phyloP scores from a whole-genome alignment of 64 coral and sea anemone genomes.

The Astreopora myriophthalma region DNA sequence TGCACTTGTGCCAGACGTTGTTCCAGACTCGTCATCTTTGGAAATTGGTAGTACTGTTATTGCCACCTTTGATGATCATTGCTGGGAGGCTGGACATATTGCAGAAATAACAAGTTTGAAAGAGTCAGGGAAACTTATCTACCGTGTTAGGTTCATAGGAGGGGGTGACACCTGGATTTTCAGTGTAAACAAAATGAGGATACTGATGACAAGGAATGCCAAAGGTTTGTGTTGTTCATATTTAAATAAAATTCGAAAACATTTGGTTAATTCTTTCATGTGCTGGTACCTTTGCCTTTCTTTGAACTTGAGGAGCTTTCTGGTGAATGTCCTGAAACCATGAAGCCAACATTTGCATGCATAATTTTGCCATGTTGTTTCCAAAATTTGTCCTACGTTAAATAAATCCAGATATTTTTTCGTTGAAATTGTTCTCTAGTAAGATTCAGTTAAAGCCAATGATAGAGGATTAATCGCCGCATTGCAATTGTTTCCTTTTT shows the following conservation, averaged over 20 bases:
- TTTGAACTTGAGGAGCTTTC: neutral
- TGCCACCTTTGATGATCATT: neutral
- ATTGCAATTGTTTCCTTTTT: no score
- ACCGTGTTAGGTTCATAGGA: slow-evolving; percentile 9
- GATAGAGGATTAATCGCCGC: no score
- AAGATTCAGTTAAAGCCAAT: no score
- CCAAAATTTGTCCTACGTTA: no score
- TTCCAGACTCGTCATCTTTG: slow-evolving; percentile 39
- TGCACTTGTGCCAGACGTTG: slow-evolving; percentile 62
- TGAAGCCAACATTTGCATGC: no score
- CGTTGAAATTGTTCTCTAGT: no score
- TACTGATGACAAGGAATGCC: slow-evolving; percentile 1
- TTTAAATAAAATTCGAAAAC: neutral
- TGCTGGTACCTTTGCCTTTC: neutral
- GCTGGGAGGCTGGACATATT: slow-evolving; percentile 19
- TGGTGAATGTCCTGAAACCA: no score
- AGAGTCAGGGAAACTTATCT: neutral
- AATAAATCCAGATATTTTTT: no score
- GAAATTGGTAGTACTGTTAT: slow-evolving; percentile 73
- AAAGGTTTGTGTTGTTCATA: neutral
- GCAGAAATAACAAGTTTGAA: neutral
- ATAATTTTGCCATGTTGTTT: no score
- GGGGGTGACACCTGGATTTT: slow-evolving; percentile 29
- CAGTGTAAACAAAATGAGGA: neutral
- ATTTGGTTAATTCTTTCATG: neutral